Conservation (phyloP, 2,888 invertebrate species). For the Drosophila nigricruria region DNA sequence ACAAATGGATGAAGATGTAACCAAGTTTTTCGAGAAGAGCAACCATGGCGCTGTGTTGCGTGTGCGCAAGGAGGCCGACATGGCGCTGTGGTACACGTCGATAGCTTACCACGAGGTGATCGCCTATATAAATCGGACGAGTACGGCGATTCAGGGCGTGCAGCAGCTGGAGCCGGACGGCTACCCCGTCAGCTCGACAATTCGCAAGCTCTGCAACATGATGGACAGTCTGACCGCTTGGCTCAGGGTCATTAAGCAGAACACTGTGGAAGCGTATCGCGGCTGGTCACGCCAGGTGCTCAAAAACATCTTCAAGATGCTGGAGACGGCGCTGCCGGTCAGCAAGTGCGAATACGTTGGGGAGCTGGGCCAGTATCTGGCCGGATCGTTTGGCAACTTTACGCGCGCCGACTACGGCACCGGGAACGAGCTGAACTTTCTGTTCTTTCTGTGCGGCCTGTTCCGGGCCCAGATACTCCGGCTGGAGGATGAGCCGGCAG, state of each 20-base stretch:
- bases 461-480: slow-evolving; percentile 95
- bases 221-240: slow-evolving; percentile 88
- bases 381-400: slow-evolving; percentile 96
- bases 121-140: slow-evolving; percentile 94
- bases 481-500: slow-evolving; percentile 91
- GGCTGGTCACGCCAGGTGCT: slow-evolving; percentile 91
- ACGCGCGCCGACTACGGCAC: slow-evolving; percentile 99
- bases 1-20: background rate
- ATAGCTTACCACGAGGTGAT: slow-evolving; percentile 93
- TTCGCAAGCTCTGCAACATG: slow-evolving; percentile 88
- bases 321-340: slow-evolving; percentile 89
- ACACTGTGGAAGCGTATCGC: slow-evolving; percentile 97
- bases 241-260: slow-evolving; percentile 86
- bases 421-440: slow-evolving; percentile 98
- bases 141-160: slow-evolving; percentile 93
- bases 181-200: slow-evolving; percentile 87
- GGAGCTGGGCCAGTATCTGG: slow-evolving; percentile 95
- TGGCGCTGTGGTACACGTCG: slow-evolving; percentile 86
- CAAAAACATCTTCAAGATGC: slow-evolving; percentile 87
- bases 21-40: slow-evolving; percentile 7
- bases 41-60: slow-evolving; percentile 22
- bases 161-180: slow-evolving; percentile 87
- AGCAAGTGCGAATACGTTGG: slow-evolving; percentile 88
- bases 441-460: slow-evolving; percentile 96
- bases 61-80: slow-evolving; percentile 30